phyloP scores from a whole-genome alignment of 2,797 vertebrate genomes.

The Clarias laeviceps region DNA sequence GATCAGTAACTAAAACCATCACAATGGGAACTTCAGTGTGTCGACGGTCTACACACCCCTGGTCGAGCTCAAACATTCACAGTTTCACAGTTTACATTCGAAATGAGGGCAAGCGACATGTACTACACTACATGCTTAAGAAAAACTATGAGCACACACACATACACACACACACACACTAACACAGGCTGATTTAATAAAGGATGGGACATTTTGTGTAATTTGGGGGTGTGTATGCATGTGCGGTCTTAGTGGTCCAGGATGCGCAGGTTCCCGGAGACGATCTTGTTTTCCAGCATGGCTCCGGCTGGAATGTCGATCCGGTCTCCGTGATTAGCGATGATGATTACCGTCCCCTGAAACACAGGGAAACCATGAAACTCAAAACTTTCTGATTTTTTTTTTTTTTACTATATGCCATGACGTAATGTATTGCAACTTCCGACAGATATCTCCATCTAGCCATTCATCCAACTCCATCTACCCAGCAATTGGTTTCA shows the following conservation, averaged over 20 bases:
- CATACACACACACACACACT: neutral
- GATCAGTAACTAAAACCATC: neutral
- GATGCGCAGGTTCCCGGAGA: constrained; percentile 95
- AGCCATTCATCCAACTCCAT: neutral
- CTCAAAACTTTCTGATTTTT: no score
- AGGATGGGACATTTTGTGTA: neutral
- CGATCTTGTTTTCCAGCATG: constrained; percentile 95
- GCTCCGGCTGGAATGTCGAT: constrained; percentile 96
- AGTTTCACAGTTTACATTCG: constrained; percentile 18
- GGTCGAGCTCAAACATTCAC: neutral
- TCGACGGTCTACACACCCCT: neutral
- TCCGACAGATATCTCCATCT: neutral
- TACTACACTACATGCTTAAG: neutral
- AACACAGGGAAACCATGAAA: constrained; percentile 2
- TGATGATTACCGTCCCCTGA: constrained; percentile 96
- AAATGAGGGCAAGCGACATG: neutral
- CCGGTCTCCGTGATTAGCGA: constrained; percentile 93
- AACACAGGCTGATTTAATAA: constrained; percentile 20
- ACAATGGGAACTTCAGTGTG: neutral
- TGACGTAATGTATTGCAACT: neutral
- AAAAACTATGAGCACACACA: neutral
- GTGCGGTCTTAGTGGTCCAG: constrained; percentile 86
- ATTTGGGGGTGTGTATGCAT: neutral
- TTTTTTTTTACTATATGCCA: neutral
- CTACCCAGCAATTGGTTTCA: no score